Percentiles rank a stretch among this genome's conserved stretches.
These are phyloP conservation scores for Sycobia sp. DNA, from an alignment of 1,140 invertebrate genomes.

Conservation along the genomic window DNA sequence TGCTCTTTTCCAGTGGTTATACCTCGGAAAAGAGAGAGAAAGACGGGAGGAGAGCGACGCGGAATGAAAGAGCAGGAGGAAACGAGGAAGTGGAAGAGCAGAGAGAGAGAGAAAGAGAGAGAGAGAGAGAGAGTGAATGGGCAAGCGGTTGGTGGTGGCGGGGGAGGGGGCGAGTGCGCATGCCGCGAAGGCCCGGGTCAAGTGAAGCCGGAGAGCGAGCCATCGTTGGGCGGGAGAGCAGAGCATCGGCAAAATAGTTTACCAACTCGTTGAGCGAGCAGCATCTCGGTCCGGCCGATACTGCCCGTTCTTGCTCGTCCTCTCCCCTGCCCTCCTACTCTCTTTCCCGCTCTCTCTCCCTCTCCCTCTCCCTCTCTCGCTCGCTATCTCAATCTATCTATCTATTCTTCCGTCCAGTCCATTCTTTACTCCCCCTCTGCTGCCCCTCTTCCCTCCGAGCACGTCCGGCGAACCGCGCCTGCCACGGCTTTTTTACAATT, in stretches of 20 bases:
- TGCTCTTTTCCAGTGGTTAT: slow-evolving; percentile 49
- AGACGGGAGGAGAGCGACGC: not conserved
- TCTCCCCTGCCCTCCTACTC: not conserved
- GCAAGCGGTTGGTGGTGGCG: no score
- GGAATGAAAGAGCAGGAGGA: slow-evolving; percentile 27
- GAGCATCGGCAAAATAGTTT: slow-evolving; percentile 49
- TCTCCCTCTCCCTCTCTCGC: no score
- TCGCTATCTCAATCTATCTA: not conserved
- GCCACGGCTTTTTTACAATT: slow-evolving; percentile 14
- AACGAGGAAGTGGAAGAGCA: not conserved
- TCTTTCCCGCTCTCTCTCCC: no score
- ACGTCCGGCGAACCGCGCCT: not conserved
- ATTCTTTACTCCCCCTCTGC: no score
- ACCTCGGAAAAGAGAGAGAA: slow-evolving; percentile 26
- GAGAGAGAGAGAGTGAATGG: no score
- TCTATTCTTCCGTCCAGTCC: not conserved
- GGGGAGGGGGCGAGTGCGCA: not conserved
- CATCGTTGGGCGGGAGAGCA: slow-evolving; percentile 10
- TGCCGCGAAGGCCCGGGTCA: slow-evolving; percentile 18
- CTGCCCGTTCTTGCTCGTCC: slow-evolving; percentile 39
- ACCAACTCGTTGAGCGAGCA: slow-evolving; percentile 55
- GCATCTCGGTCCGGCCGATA: slow-evolving; percentile 44
- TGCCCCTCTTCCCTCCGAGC: not conserved
- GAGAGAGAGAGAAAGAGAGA: no score
- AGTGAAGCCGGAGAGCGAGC: slow-evolving; percentile 14